Evolutionary conservation across 35 echinoderm and acorn worm genomes (phyloP), one percentile per base, ranked within the genome.

Genomic region (Lytechinus variegatus): DNA sequence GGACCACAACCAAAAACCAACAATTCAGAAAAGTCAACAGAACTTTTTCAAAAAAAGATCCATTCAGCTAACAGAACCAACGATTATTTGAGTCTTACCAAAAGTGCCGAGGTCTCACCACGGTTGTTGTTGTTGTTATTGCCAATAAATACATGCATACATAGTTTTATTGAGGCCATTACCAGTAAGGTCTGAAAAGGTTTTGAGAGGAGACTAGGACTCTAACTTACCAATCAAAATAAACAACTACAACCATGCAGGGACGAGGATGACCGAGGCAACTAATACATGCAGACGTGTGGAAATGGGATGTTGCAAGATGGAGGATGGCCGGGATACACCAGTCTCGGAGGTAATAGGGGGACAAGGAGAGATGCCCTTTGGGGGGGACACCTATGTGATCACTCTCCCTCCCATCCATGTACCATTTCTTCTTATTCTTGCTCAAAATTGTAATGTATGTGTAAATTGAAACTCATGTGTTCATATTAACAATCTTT

Each of bases 241-340:
- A 55, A 54, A 93, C 54, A 93, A 55, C n/a, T 27, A 93, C 19
- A 54, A 93, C 54, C 92, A 93, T 93, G 92, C 92, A 93, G 92
- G 92, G 88, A 90, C 52, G 88, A 53, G 10, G 54, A 93, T 93
- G 54, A 54, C 54, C 92, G 52, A 51, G 27, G 92, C 3, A 93
- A 87, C n/a, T 51, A 51, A 93, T 14, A 44, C 92, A 93, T 93
- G 92, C 92, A 93, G 92, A 57, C 92, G 52, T 44, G 52, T 44
- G 52, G 52, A 44, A 52, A 14, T 44, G 88, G 88, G 52, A 44
- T 44, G 52, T 52, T 52, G 88, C 88, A 27, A 90, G 88, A 90
- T 44, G 88, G 88, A 52, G 88, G 27, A 54, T 44, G 88, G 52
- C 33, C 29, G 88, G 1, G 1, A 44, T 44, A 51, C 28, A 90